Conservation (phyloP, 2,797 vertebrate species). For the Girardinus metallicus region DNA sequence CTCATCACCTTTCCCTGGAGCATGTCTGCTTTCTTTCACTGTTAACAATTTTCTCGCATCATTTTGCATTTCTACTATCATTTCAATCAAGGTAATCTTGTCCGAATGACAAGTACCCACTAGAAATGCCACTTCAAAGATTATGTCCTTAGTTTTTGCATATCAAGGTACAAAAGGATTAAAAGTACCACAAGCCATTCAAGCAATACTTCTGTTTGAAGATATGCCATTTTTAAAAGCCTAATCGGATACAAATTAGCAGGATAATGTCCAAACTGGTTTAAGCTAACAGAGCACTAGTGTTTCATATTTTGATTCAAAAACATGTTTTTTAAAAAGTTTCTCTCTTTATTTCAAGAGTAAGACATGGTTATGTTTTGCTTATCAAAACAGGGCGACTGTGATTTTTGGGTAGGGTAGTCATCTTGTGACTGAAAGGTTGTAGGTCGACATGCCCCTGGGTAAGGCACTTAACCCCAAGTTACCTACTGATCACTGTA, state of each 20-base stretch:
- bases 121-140: conserved; percentile 49
- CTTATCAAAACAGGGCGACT: neutral
- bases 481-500: too few relatives aligned
- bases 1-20: conserved; percentile 30
- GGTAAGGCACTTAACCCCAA: too few relatives aligned
- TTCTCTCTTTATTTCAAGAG: neutral
- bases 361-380: neutral
- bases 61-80: conserved; percentile 34
- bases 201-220: conserved; percentile 41
- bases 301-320: conserved; percentile 12
- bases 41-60: conserved; percentile 5
- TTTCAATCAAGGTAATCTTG: conserved; percentile 41
- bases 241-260: conserved; percentile 49
- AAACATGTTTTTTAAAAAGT: conserved; percentile 1
- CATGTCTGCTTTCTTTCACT: conserved; percentile 30
- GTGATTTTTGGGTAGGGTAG: too few relatives aligned
- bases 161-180: conserved; percentile 57
- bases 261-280: conserved; percentile 36
- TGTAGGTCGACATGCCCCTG: too few relatives aligned
- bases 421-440: too few relatives aligned
- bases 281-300: conserved; percentile 14
- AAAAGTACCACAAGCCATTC: conserved; percentile 37
- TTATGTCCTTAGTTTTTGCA: conserved; percentile 51
- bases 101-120: conserved; percentile 56
- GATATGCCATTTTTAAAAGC: conserved; percentile 36